phyloP scores from a whole-genome alignment of 2,113 vertebrate genomes.

The Anoplopoma fimbria region DNA sequence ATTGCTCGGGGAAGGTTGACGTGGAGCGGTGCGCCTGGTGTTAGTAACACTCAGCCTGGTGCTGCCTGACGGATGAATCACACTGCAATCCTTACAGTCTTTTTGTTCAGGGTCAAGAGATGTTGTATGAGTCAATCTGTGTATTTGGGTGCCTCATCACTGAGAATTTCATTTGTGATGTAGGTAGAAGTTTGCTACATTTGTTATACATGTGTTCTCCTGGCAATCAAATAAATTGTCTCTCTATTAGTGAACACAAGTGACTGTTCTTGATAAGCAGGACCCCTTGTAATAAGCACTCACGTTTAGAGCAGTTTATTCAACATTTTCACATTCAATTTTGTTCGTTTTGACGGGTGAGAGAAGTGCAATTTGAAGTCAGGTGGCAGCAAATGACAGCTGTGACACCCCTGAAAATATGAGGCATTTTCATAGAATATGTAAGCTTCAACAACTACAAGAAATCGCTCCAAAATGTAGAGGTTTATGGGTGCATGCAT shows the following conservation, averaged over 20 bases:
- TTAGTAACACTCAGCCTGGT: constrained; percentile 45
- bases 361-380: constrained; percentile 3
- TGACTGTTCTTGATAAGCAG: background rate
- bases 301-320: background rate
- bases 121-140: background rate
- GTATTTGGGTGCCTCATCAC: constrained; percentile 15
- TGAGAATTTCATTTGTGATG: background rate
- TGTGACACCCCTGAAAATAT: background rate
- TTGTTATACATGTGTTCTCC: background rate
- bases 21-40: constrained; percentile 34
- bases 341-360: background rate
- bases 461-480: background rate
- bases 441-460: background rate
- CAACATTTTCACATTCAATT: background rate
- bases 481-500: background rate
- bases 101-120: constrained; percentile 22
- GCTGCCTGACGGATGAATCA: constrained; percentile 54
- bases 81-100: constrained; percentile 29
- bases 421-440: background rate
- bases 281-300: background rate
- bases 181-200: background rate
- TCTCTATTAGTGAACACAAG: background rate
- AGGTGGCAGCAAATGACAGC: background rate
- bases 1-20: constrained; percentile 31
- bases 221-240: background rate